phyloP scores from a whole-genome alignment of 2,113 vertebrate species.

The Anolis sagrei region DNA sequence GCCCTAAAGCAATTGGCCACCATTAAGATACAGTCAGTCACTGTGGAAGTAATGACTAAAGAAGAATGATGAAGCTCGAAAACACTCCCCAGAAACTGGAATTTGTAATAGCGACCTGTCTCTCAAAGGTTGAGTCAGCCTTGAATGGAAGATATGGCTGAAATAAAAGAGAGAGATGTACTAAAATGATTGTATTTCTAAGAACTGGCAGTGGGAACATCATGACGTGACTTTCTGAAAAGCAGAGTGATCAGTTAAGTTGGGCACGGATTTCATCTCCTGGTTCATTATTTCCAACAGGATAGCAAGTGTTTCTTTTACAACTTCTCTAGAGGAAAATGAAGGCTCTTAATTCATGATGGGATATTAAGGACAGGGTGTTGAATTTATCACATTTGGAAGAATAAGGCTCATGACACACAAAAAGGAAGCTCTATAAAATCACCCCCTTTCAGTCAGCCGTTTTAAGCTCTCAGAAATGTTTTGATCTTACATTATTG shows the following conservation, averaged over 20 bases:
- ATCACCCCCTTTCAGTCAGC: background rate
- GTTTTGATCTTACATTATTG: background rate
- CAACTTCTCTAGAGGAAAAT: background rate
- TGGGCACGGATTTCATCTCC: background rate
- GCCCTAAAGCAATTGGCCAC: background rate
- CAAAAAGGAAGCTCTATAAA: background rate
- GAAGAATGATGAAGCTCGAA: background rate
- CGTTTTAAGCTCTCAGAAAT: background rate
- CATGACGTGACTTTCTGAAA: conserved; percentile 8
- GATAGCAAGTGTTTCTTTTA: conserved; percentile 4
- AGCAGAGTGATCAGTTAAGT: conserved; percentile 5
- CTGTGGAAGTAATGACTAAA: background rate
- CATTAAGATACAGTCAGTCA: background rate
- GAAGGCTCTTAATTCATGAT: conserved; percentile 10
- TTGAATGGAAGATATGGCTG: background rate
- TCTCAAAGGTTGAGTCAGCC: conserved; percentile 5
- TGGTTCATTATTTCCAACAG: conserved; percentile 16
- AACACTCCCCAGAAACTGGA: background rate
- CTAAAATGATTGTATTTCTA: conserved; percentile 29
- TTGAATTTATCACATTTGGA: background rate
- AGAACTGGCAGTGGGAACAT: conserved; percentile 1
- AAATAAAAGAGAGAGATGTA: background rate
- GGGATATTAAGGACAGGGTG: background rate
- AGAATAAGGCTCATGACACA: background rate
- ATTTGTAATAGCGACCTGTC: no score